These are phyloP conservation scores for Theristicus caerulescens DNA, from an alignment of 2,113 vertebrate genomes.

Conservation along the genomic window DNA sequence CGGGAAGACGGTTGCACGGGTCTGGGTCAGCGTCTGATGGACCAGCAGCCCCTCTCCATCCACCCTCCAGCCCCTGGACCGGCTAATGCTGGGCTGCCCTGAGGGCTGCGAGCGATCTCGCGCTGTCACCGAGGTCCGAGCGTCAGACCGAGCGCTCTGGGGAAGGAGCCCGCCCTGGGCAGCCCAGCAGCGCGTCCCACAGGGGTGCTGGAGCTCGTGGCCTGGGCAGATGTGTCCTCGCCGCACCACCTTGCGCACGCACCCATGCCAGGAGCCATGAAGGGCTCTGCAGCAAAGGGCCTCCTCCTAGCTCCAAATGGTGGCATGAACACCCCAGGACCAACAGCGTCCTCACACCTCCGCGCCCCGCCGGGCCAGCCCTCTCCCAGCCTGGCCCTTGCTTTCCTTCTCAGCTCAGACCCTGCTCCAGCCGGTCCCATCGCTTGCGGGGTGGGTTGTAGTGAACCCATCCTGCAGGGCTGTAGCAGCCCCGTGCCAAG, in stretches of 20 bases:
- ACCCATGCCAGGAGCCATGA: accelerated
- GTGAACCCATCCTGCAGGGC: background rate
- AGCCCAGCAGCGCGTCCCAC: background rate
- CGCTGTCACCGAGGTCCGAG: background rate
- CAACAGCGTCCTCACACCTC: background rate
- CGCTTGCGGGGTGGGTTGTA: background rate
- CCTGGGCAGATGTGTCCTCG: background rate
- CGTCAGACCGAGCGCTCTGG: accelerated
- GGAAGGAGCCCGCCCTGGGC: background rate
- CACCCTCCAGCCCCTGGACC: background rate
- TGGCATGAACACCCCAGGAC: background rate
- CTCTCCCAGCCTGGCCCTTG: background rate
- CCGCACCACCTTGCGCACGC: accelerated
- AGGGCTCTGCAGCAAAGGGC: background rate
- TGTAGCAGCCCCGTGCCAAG: background rate
- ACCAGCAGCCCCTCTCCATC: background rate
- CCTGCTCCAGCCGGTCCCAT: background rate
- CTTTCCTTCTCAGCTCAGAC: background rate
- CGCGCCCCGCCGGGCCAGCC: background rate
- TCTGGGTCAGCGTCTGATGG: background rate
- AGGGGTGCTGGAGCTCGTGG: background rate
- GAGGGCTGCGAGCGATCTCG: accelerated
- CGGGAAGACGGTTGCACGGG: accelerated
- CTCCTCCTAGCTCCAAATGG: background rate
- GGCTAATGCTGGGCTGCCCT: background rate